Evolutionary conservation across 2,113 vertebrate species (phyloP).

Genomic region (Carassius carassius): DNA sequence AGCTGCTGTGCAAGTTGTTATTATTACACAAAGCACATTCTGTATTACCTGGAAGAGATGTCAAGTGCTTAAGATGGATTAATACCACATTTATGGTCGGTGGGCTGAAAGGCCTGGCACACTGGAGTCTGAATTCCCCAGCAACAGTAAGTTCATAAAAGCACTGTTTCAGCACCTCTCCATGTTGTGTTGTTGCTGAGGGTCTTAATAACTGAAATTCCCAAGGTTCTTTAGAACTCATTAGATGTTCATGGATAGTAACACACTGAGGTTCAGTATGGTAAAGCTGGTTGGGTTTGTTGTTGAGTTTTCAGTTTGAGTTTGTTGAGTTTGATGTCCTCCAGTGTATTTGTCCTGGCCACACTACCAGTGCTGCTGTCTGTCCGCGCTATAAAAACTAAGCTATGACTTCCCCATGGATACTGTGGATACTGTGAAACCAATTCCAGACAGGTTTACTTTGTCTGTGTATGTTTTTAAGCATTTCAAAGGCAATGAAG

Average conservation of each 20-base stretch:
- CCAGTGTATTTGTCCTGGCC: neutral
- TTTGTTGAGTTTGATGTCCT: no score
- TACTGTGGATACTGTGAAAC: no score
- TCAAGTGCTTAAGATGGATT: neutral
- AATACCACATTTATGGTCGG: neutral
- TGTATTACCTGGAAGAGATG: neutral
- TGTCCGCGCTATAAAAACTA: no score
- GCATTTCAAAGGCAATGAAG: neutral
- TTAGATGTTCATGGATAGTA: neutral
- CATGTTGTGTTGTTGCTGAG: neutral
- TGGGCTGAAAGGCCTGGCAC: neutral
- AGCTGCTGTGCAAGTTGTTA: neutral
- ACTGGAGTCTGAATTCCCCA: neutral
- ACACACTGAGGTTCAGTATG: no score
- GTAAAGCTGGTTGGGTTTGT: neutral
- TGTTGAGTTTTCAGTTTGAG: neutral
- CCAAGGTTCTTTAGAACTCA: conserved; percentile 15
- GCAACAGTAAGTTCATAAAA: conserved; percentile 14
- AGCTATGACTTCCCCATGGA: no score
- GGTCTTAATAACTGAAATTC: conserved; percentile 20
- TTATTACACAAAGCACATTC: neutral
- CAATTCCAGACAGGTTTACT: conserved; percentile 1
- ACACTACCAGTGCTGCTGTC: neutral
- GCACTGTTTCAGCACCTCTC: neutral
- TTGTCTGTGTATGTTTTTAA: neutral